These are phyloP conservation scores for Apodemus speciosus DNA, from an alignment of 2,113 vertebrate genomes.

Conservation along the genomic window DNA sequence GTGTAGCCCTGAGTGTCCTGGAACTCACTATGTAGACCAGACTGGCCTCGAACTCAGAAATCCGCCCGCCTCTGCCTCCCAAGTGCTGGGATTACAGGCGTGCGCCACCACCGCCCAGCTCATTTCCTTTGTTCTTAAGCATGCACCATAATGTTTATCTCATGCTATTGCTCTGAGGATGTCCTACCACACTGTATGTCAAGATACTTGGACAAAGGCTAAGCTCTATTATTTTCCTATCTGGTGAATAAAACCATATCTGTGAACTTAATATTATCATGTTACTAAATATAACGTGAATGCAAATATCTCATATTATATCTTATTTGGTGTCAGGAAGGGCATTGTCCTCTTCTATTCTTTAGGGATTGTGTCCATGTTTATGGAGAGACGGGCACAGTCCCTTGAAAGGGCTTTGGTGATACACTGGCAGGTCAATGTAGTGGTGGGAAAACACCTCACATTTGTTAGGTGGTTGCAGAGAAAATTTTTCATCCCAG, in stretches of 20 bases:
- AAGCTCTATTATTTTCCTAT: background rate
- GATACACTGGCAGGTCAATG: background rate
- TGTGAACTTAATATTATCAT: background rate
- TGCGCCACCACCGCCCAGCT: no score
- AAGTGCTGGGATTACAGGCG: no score
- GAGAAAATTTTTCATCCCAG: constrained; percentile 1
- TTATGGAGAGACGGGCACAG: accelerated
- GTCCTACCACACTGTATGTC: background rate
- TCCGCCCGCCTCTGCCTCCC: no score
- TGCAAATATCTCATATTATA: background rate
- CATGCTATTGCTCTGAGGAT: background rate
- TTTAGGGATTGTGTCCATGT: background rate
- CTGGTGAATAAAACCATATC: background rate
- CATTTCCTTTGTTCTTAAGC: background rate
- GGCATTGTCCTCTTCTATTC: background rate
- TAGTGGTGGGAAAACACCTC: background rate
- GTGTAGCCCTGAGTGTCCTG: no score
- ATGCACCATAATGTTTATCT: background rate
- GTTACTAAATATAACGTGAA: constrained; percentile 12
- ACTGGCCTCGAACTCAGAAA: no score
- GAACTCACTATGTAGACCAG: no score
- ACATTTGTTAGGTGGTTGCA: background rate
- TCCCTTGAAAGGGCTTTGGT: background rate
- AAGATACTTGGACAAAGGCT: background rate
- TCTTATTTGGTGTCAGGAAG: background rate